These are phyloP conservation scores for Clinocottus analis DNA, from an alignment of 2,113 vertebrate genomes.

Conservation along the genomic window DNA sequence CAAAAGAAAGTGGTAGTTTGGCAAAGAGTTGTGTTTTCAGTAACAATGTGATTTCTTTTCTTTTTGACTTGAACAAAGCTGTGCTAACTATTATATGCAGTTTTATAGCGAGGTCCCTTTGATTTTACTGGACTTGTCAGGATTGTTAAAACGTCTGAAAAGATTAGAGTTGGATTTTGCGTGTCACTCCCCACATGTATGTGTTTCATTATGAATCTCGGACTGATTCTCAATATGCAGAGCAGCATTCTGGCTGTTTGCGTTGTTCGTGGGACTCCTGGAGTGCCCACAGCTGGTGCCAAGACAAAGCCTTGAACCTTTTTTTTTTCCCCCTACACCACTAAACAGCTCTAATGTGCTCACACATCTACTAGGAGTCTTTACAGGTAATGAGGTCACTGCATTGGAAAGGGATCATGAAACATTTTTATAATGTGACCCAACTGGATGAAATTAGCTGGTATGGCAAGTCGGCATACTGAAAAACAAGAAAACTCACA, in stretches of 20 bases:
- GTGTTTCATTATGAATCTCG: conserved; percentile 67
- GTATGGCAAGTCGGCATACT: conserved; percentile 6
- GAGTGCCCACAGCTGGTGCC: conserved; percentile 59
- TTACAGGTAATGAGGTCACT: conserved; percentile 74
- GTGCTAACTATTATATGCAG: conserved; percentile 65
- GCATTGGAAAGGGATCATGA: conserved; percentile 60
- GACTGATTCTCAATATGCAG: conserved; percentile 36
- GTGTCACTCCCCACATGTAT: conserved; percentile 64
- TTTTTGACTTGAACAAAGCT: conserved; percentile 60
- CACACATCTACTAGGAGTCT: conserved; percentile 62
- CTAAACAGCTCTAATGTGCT: conserved; percentile 65
- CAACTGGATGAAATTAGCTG: conserved; percentile 62
- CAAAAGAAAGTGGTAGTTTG: conserved; percentile 76
- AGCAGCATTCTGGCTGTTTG: conserved; percentile 33
- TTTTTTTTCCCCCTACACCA: conserved; percentile 30
- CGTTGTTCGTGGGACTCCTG: conserved; percentile 55
- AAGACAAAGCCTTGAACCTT: conserved; percentile 53
- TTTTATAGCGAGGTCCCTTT: conserved; percentile 72
- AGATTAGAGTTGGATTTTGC: conserved; percentile 69
- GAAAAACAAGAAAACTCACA: conserved; percentile 38
- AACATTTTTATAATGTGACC: conserved; percentile 60
- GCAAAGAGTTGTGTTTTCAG: conserved; percentile 65
- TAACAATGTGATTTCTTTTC: conserved; percentile 66
- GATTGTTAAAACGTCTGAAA: conserved; percentile 76
- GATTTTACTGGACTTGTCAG: conserved; percentile 78